phyloP scores from a whole-genome alignment of 2,113 vertebrate species.

The Ophiodon elongatus region DNA sequence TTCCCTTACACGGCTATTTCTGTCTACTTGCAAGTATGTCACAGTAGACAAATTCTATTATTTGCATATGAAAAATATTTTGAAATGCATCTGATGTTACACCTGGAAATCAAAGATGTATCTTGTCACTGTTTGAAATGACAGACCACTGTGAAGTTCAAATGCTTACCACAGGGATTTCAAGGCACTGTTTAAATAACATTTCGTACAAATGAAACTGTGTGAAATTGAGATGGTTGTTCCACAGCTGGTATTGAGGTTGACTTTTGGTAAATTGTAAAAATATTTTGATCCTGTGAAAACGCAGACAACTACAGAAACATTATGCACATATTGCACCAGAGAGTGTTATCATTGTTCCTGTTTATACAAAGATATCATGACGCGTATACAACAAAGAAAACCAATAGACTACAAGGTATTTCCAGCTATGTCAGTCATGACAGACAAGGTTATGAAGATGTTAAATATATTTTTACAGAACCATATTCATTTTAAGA shows the following conservation, averaged over 20 bases:
- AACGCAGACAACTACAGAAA: neutral
- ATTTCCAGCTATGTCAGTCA: neutral
- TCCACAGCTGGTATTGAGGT: neutral
- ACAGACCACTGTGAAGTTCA: neutral
- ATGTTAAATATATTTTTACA: too few relatives aligned
- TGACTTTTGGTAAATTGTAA: neutral
- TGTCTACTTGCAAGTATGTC: neutral
- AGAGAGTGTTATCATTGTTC: neutral
- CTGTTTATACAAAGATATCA: neutral
- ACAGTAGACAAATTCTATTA: neutral
- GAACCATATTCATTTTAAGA: neutral
- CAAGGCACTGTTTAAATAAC: neutral
- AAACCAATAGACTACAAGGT: neutral
- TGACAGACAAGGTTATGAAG: neutral
- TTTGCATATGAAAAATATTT: neutral
- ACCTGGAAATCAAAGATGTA: neutral
- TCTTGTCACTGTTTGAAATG: neutral
- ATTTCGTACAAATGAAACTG: neutral
- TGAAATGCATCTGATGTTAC: neutral
- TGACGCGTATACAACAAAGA: too few relatives aligned
- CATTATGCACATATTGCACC: neutral
- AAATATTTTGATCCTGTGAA: neutral
- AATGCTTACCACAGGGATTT: neutral
- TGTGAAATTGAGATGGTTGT: neutral
- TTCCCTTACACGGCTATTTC: neutral